Evolutionary conservation across 2,888 invertebrate genomes (phyloP), one percentile per base, ranked within the genome.

Genomic region (Pogonocherus hispidulus): DNA sequence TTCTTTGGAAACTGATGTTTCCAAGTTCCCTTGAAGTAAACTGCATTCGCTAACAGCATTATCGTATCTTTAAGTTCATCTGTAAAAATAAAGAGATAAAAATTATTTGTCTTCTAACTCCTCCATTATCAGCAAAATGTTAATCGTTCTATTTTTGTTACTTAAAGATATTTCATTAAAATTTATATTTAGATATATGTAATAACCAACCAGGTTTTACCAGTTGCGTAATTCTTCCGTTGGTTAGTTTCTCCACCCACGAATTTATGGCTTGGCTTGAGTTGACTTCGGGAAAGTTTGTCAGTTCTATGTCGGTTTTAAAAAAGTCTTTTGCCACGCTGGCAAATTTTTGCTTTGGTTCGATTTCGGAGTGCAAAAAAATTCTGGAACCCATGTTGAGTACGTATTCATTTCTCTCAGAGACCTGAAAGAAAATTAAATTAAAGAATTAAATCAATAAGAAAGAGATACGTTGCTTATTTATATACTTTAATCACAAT

Each of bases 11-110:
- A 95, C 78, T 90, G 90, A 70, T 90, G 87, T 0, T 88, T 87
- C 95, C 95, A 96, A 0, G 89, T 86, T 0, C 95, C 95, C 81
- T 94, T 93, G 87, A 95, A 95, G 85, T 91, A 95, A 18, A 96
- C 85, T 0, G 93, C 92, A 84, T 93, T 95, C 22, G 93, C 87
- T 22, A 81, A 59, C 49, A 95, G 77, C 82, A 95, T 87, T 3
- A 91, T 88, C 20, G 91, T 89, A 52, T 89, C 87, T 20, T 87
- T 80, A 0, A 93, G 80, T 66, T 90, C 90, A 79, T 87, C 90
- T 90, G 82, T 32, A 84, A 84, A 32, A n/a, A 14, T 16, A 41
- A n/a, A 11, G 0, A 32, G 2, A 6, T 27, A 27, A 1, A 27
- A 27, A 27, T 1, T 8, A 27, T n/a, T n/a, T n/a, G n/a, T 27